Evolutionary conservation across 2,113 vertebrate species (phyloP).

Genomic region (Prunella himalayana): DNA sequence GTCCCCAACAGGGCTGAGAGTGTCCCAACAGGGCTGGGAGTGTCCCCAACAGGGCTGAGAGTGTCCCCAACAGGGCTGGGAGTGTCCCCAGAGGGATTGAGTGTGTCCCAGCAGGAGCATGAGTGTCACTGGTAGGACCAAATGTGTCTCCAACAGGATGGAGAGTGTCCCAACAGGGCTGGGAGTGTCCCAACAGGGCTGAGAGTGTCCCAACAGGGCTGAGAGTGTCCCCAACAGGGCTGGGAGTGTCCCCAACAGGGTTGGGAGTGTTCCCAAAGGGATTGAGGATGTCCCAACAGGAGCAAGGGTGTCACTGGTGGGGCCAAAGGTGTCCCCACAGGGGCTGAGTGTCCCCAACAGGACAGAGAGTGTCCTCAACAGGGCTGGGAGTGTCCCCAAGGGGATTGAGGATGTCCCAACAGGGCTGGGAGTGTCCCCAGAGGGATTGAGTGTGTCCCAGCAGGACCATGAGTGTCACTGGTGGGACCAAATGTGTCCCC

Average conservation of each 20-base stretch:
- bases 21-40: rapidly evolving
- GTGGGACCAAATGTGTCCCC: not conserved
- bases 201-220: rapidly evolving
- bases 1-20: rapidly evolving
- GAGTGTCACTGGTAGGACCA: rapidly evolving
- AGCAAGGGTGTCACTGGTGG: not conserved
- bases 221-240: too few species aligned
- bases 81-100: rapidly evolving
- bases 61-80: rapidly evolving
- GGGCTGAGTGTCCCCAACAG: rapidly evolving
- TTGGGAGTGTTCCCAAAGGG: rapidly evolving
- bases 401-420: too few species aligned
- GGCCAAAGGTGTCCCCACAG: too few species aligned
- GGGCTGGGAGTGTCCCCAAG: not conserved
- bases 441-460: not conserved
- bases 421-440: rapidly evolving
- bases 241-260: rapidly evolving
- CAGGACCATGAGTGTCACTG: not conserved
- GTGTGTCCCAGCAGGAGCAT: not conserved
- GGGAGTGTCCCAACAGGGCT: not conserved
- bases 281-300: rapidly evolving
- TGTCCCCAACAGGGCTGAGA: rapidly evolving
- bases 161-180: rapidly evolving
- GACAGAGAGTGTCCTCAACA: rapidly evolving
- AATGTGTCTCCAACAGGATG: too few species aligned